These are phyloP conservation scores for Linnaemya vulpina DNA, from an alignment of 2,888 invertebrate species.

Conservation along the genomic window DNA sequence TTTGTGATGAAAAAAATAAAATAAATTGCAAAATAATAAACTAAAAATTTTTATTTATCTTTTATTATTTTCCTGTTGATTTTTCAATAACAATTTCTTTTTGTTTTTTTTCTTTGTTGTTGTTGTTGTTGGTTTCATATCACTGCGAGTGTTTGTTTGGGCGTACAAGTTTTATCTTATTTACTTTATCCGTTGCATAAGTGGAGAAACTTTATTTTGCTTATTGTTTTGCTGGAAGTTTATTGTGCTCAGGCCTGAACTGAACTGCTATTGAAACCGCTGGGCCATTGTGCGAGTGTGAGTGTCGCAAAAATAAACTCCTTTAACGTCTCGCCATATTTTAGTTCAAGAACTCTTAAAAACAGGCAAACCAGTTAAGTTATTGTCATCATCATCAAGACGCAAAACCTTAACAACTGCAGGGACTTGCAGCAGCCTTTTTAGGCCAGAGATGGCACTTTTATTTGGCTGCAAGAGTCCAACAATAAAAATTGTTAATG, in stretches of 20 bases:
- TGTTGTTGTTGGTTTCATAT: no score
- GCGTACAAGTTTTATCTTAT: constrained; percentile 24
- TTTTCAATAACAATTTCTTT: constrained; percentile 26
- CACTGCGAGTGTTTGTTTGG: constrained; percentile 15
- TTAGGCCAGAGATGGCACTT: constrained; percentile 24
- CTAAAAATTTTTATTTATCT: background rate
- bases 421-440: background rate
- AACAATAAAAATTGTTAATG: constrained; percentile 37
- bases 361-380: constrained; percentile 26
- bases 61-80: constrained; percentile 33
- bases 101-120: constrained; percentile 39
- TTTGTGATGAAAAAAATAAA: background rate
- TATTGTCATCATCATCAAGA: constrained; percentile 12
- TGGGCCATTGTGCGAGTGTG: constrained; percentile 15
- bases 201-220: constrained; percentile 65
- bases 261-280: background rate
- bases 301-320: constrained; percentile 45
- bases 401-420: background rate
- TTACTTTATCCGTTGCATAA: constrained; percentile 64
- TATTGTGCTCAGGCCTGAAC: background rate
- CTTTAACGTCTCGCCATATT: constrained; percentile 48
- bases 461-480: background rate
- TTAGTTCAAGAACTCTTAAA: constrained; percentile 63
- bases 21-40: constrained; percentile 30
- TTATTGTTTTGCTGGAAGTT: constrained; percentile 34